These are phyloP conservation scores for Chloroclysta siterata DNA, from an alignment of 2,888 invertebrate genomes.

Conservation along the genomic window DNA sequence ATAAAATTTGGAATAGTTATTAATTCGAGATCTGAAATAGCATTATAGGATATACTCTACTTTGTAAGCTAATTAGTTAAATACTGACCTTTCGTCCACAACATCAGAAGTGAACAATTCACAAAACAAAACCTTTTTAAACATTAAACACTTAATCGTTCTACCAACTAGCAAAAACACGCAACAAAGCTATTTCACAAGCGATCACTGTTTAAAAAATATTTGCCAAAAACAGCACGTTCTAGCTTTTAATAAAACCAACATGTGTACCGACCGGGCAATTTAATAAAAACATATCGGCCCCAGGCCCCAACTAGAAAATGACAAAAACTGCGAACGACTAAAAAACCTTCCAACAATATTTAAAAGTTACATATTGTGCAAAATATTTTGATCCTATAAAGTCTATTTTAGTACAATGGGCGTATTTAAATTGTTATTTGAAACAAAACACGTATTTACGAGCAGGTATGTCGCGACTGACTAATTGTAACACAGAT, in stretches of 20 bases:
- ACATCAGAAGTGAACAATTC: constrained; percentile 54
- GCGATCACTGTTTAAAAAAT: not conserved
- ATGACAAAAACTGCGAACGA: not conserved
- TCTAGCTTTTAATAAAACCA: constrained; percentile 13
- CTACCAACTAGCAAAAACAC: constrained; percentile 9
- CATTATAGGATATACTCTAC: no score
- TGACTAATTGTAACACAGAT: constrained; percentile 34
- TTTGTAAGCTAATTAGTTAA: not conserved
- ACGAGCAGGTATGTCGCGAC: constrained; percentile 20
- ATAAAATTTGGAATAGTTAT: no score
- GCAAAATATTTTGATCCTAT: not conserved
- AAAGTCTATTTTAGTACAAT: not conserved
- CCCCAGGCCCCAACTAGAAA: not conserved
- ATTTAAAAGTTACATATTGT: not conserved
- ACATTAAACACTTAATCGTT: constrained; percentile 44
- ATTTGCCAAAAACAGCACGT: constrained; percentile 7
- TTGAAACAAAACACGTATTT: constrained; percentile 24
- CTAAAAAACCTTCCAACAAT: not conserved
- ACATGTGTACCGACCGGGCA: not conserved
- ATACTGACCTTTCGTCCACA: constrained; percentile 51
- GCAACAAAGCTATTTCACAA: not conserved
- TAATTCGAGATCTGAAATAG: no score
- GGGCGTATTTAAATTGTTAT: constrained; percentile 12
- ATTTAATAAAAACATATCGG: constrained; percentile 2
- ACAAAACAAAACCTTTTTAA: constrained; percentile 63